These are phyloP conservation scores for Sinotaia quadrata DNA, from an alignment of 2,888 invertebrate genomes.

Conservation along the genomic window DNA sequence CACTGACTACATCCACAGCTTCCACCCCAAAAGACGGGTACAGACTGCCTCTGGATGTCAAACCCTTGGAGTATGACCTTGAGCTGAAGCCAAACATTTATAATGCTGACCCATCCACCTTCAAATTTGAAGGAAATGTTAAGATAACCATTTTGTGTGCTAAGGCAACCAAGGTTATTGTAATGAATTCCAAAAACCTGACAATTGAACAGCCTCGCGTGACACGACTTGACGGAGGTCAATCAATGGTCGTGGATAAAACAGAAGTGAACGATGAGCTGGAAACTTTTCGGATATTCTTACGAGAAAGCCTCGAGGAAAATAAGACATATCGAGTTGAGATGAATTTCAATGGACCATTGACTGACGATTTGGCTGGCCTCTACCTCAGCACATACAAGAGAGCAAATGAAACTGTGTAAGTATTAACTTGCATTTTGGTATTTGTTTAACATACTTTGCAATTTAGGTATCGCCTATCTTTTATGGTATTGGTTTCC, in stretches of 20 bases:
- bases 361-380: slow-evolving; percentile 73
- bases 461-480: no score
- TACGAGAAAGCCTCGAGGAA: neutral
- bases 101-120: slow-evolving; percentile 24
- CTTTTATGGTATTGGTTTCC: no score
- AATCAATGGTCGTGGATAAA: neutral
- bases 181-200: slow-evolving; percentile 31
- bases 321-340: slow-evolving; percentile 77
- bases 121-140: slow-evolving; percentile 25
- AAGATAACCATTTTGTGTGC: slow-evolving; percentile 19
- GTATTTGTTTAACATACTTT: no score
- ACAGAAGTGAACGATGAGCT: neutral
- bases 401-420: slow-evolving; percentile 25
- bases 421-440: no score
- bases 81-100: slow-evolving; percentile 45
- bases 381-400: slow-evolving; percentile 32
- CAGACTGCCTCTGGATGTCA: slow-evolving; percentile 36
- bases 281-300: neutral
- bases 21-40: slow-evolving; percentile 8
- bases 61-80: slow-evolving; percentile 39
- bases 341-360: slow-evolving; percentile 81
- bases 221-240: neutral
- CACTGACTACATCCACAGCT: neutral
- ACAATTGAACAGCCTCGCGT: neutral
- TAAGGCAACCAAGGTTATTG: slow-evolving; percentile 15